phyloP scores from a whole-genome alignment of 1,140 invertebrate genomes.

The Panagrolaimus sp. region DNA sequence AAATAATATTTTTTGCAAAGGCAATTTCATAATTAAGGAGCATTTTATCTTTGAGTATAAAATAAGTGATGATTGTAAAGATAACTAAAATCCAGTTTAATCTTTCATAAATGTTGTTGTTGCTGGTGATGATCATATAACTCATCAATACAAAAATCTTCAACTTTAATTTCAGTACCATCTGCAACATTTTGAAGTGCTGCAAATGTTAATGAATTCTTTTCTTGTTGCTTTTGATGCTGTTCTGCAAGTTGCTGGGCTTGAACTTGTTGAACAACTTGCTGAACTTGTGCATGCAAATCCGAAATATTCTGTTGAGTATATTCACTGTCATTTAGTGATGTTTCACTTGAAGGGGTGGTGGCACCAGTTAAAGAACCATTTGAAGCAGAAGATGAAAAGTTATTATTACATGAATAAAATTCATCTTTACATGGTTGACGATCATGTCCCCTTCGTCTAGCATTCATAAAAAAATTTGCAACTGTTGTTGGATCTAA shows the following conservation, averaged over 20 bases:
- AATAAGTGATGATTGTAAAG: too few relatives aligned
- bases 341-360: constrained; percentile 2
- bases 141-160: too few relatives aligned
- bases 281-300: constrained; percentile 5
- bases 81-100: too few relatives aligned
- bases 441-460: constrained; percentile 92
- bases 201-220: too few relatives aligned
- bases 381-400: neutral
- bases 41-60: too few relatives aligned
- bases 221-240: neutral
- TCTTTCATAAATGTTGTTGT: too few relatives aligned
- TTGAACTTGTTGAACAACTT: constrained; percentile 3
- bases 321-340: neutral
- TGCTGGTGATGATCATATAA: too few relatives aligned
- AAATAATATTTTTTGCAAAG: too few relatives aligned
- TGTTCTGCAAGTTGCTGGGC: neutral
- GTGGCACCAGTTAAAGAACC: constrained; percentile 7
- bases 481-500: constrained; percentile 96
- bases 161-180: too few relatives aligned
- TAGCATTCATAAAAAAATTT: constrained; percentile 99
- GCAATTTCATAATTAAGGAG: too few relatives aligned
- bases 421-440: neutral
- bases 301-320: neutral
- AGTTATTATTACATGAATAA: neutral
- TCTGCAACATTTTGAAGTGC: too few relatives aligned